phyloP scores from a whole-genome alignment of 2,888 invertebrate genomes.

The Lucinisca nassula region DNA sequence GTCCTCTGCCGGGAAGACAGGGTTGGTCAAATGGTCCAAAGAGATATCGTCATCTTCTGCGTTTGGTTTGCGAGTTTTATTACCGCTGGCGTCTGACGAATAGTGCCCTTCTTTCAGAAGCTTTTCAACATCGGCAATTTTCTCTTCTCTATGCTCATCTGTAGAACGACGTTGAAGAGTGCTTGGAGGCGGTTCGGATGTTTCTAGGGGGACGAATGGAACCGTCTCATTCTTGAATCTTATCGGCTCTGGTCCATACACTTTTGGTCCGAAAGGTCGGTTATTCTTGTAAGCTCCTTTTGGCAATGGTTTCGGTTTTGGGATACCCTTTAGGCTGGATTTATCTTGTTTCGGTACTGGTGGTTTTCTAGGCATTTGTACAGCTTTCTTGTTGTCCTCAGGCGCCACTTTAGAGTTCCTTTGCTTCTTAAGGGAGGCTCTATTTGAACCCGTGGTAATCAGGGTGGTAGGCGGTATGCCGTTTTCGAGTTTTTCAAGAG shows the following conservation, averaged over 20 bases:
- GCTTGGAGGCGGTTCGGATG: neutral
- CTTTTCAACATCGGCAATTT: neutral
- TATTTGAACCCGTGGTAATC: neutral
- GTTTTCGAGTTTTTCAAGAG: neutral
- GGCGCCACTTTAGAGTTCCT: neutral
- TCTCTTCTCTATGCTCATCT: neutral
- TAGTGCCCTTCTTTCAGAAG: neutral
- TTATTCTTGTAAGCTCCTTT: neutral
- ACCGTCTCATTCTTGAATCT: neutral
- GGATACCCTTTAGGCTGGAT: neutral
- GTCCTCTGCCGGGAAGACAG: neutral
- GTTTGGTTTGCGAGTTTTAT: neutral
- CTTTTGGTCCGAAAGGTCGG: neutral
- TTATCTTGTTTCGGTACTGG: neutral
- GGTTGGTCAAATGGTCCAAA: conserved; percentile 9
- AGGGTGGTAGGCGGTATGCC: neutral
- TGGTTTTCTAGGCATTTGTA: neutral
- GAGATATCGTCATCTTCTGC: conserved; percentile 4
- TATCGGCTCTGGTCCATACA: conserved; percentile 3
- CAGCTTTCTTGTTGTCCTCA: neutral
- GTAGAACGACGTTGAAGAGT: neutral
- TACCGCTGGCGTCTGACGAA: neutral
- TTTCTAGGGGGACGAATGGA: conserved; percentile 4
- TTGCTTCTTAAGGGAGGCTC: neutral
- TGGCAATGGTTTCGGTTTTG: neutral